phyloP scores from a whole-genome alignment of 2,888 invertebrate genomes.

The Lagria hirta region DNA sequence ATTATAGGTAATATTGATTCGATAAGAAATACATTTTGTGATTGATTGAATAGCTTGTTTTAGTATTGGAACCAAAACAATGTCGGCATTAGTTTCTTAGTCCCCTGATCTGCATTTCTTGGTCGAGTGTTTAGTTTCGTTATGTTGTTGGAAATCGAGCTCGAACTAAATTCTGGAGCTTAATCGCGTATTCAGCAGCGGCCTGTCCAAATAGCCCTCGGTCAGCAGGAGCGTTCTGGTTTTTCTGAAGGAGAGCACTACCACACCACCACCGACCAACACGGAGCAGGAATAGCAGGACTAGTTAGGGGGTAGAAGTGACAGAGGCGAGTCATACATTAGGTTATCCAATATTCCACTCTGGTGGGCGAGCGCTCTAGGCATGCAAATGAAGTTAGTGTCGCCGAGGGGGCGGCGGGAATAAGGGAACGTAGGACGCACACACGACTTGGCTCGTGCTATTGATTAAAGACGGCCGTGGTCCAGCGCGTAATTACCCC shows the following conservation, averaged over 20 bases:
- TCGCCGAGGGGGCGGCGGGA: constrained; percentile 40
- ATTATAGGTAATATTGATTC: too few species aligned
- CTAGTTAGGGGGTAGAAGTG: constrained; percentile 39
- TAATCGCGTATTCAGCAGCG: constrained; percentile 47
- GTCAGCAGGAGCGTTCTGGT: constrained; percentile 35
- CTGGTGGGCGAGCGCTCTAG: constrained; percentile 53
- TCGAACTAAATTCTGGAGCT: constrained; percentile 27
- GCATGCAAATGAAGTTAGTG: constrained; percentile 57
- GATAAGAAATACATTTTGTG: too few species aligned
- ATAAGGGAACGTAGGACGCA: constrained; percentile 35
- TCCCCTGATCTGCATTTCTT: too few species aligned
- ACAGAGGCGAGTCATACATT: constrained; percentile 50
- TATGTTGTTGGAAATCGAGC: constrained; percentile 17
- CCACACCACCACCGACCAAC: constrained; percentile 29
- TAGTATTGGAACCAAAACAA: too few species aligned
- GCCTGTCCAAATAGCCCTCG: constrained; percentile 48
- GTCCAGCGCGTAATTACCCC: constrained; percentile 55
- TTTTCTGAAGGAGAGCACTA: constrained; percentile 28
- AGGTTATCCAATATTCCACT: constrained; percentile 55
- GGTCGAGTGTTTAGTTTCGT: constrained; percentile 14
- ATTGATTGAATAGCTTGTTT: too few species aligned
- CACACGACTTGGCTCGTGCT: constrained; percentile 50
- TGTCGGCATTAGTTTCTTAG: too few species aligned
- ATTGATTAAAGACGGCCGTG: constrained; percentile 56
- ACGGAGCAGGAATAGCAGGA: constrained; percentile 37